These are phyloP conservation scores for Drosophila sp. DNA, from an alignment of 1,140 invertebrate genomes.

Conservation along the genomic window DNA sequence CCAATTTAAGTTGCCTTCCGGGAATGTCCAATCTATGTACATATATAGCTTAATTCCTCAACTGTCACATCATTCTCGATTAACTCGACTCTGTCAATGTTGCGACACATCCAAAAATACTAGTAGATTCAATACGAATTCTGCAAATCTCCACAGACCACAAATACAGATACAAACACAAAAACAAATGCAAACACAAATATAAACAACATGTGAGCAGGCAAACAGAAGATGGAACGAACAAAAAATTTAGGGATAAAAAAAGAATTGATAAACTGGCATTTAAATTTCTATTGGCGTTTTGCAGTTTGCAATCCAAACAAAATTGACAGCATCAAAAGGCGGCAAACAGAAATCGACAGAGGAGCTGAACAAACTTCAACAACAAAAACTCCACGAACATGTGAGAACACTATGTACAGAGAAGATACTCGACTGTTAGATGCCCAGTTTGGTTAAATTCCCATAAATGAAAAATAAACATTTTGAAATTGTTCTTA, in stretches of 20 bases:
- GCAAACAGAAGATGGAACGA: neutral
- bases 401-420: too few species aligned
- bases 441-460: too few species aligned
- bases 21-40: neutral
- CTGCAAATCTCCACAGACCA: slow-evolving; percentile 35
- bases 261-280: slow-evolving; percentile 39
- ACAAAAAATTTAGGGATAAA: neutral
- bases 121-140: slow-evolving; percentile 31
- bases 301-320: slow-evolving; percentile 46
- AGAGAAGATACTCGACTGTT: neutral
- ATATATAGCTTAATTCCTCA: slow-evolving; percentile 3
- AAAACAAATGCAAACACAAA: neutral
- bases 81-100: slow-evolving; percentile 39
- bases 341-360: slow-evolving; percentile 30
- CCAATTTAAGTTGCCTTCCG: slow-evolving; percentile 10
- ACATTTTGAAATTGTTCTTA: too few species aligned
- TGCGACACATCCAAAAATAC: slow-evolving; percentile 19
- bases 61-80: slow-evolving; percentile 39
- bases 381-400: neutral
- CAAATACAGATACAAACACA: slow-evolving; percentile 13
- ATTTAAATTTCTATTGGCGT: slow-evolving; percentile 55
- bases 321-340: slow-evolving; percentile 41
- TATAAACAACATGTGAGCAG: slow-evolving; percentile 1
- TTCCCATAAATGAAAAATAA: too few species aligned
- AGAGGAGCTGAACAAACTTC: slow-evolving; percentile 15